Evolutionary conservation across 2,113 vertebrate species (phyloP), one percentile per base, ranked within the genome.

Genomic region (Corythornis madagascariensis): DNA sequence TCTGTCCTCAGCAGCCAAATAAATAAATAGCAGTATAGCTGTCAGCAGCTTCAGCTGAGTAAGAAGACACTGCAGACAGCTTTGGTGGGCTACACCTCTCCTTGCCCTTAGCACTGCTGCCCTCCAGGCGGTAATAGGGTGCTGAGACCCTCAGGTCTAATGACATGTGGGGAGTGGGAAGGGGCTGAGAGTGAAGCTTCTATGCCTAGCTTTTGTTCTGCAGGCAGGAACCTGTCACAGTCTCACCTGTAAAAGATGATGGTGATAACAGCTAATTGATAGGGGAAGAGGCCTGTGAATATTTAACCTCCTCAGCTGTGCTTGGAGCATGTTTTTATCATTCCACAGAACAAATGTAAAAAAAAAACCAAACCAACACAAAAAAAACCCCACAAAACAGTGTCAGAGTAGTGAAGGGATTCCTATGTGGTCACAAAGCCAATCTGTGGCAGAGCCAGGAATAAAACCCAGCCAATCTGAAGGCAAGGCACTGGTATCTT

Each of bases 21-120:
- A 96, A 95, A 96, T 93, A 95, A 96, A 96, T 91, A 93, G 86
- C 78, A 87, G 71, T 79, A 75, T 72, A 88, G 83, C 91, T 96
- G 89, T 91, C 92, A 91, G 83, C 70, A 88, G 83, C 74, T 86
- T 91, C 38, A 95, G 92, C 65, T 69, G 80, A 86, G n/a, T 55
- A 86, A 90, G 83, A 81, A 61, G 16, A 47, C 43, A 47, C 77
- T 66, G 77, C 65, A 88, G 72, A 75, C 74, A 84, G 52, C 69
- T 24, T 78, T 67, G 76, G 64, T 88, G 80, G 86, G 60, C 65
- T 86, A 69, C 57, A 67, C 9, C 47, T 26, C 43, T 85, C 42
- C 48, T 57, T 8, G 2, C 50, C 73, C 75, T 81, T 69, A 89
- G 55, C 22, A 63, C 26, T 9, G 4, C 43, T 83, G 31, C 43